Base-by-base conservation (phyloP, 2,113 vertebrate genomes). In the Rhynchopsitta pachyrhyncha region DNA sequence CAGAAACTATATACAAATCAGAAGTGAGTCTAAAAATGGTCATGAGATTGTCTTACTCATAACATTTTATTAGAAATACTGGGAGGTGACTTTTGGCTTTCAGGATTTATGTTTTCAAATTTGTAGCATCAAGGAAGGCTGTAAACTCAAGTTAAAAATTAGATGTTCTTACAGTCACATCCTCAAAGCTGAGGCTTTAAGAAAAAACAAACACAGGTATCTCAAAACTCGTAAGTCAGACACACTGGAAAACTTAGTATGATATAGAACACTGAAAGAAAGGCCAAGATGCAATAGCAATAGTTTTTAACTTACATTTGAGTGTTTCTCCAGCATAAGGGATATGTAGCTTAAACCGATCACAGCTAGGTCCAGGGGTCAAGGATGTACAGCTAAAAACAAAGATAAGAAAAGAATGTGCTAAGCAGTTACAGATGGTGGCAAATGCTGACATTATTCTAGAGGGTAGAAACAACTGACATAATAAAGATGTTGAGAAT, bases 311-410 rank as follows among this genome's bases (percentile, higher is more conserved):
- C 99, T 99, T 98, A 99, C 99, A 99, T 98, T 99, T 99, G 59
- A 99, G 98, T 22, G 99, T 99, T 97, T 99, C 99, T 97, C 99
- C 99, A 84, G 99, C 99, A 79, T 99, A 99, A 9, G 99, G 99
- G 88, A 99, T 99, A 96, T 99, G 99, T 47, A 99, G 98, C 79
- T 99, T 99, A 97, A 99, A 99, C 70, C 99, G 98, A 97, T 99
- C 99, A 92, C 99, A 99, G 97, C 99, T 99, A 49, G 99, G 99
- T 62, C 99, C 99, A 70, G 98, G 98, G 27, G 99, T 99, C 98
- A 99, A 95, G 78, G 99, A 99, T 0, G 99, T 99, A 92, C 99
- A 99, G 49, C 99, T 99, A 92, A 86, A 97, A 95, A 82, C 17
- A 42, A 95, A 86, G 82, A 86, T 49, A 90, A 87, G 50, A 70